Evolutionary conservation across 2,797 vertebrate genomes (phyloP).

Genomic region (Lepus oiostolus): DNA sequence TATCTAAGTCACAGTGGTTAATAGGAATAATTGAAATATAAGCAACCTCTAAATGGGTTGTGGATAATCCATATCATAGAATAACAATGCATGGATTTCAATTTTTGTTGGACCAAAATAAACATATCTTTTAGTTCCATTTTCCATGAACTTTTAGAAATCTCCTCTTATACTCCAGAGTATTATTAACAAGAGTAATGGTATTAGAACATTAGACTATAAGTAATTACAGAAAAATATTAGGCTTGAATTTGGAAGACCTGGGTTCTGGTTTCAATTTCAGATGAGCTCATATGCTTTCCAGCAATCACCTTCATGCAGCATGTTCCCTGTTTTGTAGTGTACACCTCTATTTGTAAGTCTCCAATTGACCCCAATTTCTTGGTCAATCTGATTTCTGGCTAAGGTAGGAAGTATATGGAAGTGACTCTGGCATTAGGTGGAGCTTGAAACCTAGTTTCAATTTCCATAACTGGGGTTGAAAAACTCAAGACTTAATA

Average conservation of each 20-base stretch:
- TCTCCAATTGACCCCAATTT: background rate
- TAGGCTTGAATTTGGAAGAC: background rate
- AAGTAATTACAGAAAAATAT: background rate
- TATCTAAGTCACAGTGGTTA: background rate
- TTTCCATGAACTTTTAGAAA: too few species aligned
- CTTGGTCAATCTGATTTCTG: background rate
- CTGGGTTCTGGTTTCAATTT: background rate
- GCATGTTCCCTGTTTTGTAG: background rate
- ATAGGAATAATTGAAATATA: constrained; percentile 10
- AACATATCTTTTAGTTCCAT: too few species aligned
- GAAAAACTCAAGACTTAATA: background rate
- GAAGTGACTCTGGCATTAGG: background rate
- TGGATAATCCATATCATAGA: too few species aligned
- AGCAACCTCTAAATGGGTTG: too few species aligned
- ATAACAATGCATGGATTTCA: too few species aligned
- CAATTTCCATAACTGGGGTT: too few species aligned
- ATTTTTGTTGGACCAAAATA: too few species aligned
- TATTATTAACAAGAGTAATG: background rate
- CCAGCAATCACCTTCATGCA: background rate
- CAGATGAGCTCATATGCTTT: background rate
- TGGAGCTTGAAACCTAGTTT: background rate
- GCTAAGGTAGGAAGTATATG: background rate
- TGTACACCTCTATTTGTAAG: background rate
- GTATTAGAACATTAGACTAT: background rate
- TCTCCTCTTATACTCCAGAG: background rate